Evolutionary conservation across 1,140 invertebrate genomes (phyloP).

Genomic region (Lordiphosa collinella): DNA sequence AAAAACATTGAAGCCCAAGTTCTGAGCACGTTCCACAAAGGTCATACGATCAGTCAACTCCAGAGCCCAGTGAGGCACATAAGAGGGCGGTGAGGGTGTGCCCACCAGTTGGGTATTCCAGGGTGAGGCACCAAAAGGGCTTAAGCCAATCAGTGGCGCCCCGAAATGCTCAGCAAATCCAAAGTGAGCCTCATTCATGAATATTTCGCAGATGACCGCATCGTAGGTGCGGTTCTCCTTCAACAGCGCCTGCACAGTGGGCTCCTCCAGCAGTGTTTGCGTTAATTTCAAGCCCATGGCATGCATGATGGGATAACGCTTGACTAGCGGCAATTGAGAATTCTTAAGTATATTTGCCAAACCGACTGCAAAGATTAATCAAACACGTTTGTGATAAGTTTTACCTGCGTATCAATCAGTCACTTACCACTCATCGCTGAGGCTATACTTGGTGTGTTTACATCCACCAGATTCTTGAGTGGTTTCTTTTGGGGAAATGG

Average conservation of each 20-base stretch:
- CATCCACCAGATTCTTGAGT: conserved; percentile 80
- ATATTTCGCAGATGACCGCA: conserved; percentile 62
- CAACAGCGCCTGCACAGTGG: conserved; percentile 41
- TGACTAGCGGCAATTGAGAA: neutral
- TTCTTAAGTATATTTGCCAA: conserved; percentile 21
- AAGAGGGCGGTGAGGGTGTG: conserved; percentile 75
- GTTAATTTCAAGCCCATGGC: conserved; percentile 43
- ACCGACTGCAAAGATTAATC: conserved; percentile 9
- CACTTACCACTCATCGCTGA: conserved; percentile 43
- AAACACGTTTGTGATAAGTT: conserved; percentile 23
- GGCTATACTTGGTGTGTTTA: conserved; percentile 17
- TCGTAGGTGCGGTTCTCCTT: conserved; percentile 57
- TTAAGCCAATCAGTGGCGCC: conserved; percentile 55
- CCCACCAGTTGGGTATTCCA: conserved; percentile 71
- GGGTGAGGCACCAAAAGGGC: conserved; percentile 55
- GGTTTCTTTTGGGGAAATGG: conserved; percentile 80
- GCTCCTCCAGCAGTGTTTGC: conserved; percentile 28
- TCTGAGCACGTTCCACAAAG: conserved; percentile 78
- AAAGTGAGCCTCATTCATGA: conserved; percentile 63
- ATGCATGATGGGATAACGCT: conserved; percentile 21
- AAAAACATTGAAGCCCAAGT: conserved; percentile 52
- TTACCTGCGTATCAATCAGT: conserved; percentile 28
- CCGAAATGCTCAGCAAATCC: conserved; percentile 64
- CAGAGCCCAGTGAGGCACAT: conserved; percentile 69
- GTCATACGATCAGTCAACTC: conserved; percentile 76